phyloP scores from a whole-genome alignment of 1,140 invertebrate genomes.

The Carposina sasakii region DNA sequence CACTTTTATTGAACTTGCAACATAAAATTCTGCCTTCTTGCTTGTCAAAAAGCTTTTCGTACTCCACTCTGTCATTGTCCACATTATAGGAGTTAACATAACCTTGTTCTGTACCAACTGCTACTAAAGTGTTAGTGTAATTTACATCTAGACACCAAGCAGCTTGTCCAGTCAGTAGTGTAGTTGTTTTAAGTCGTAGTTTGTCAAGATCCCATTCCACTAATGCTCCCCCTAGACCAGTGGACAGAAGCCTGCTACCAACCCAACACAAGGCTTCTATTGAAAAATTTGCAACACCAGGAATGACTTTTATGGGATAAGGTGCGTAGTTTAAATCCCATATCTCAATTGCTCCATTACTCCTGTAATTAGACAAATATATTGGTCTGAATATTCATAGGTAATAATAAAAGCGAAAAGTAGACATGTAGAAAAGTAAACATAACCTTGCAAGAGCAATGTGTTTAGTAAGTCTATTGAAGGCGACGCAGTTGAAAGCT shows the following conservation, averaged over 20 bases:
- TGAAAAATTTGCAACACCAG: constrained; percentile 72
- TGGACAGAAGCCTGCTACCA: constrained; percentile 81
- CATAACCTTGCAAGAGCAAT: constrained; percentile 85
- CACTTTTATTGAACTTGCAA: constrained; percentile 86
- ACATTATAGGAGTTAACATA: constrained; percentile 90
- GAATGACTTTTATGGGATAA: constrained; percentile 79
- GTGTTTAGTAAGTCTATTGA: constrained; percentile 75
- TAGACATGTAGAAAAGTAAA: constrained; percentile 20
- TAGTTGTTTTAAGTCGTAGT: constrained; percentile 72
- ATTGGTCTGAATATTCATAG: constrained; percentile 7
- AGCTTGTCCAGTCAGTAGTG: constrained; percentile 82
- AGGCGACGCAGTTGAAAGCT: constrained; percentile 81
- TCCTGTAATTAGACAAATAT: constrained; percentile 69
- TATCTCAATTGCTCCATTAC: constrained; percentile 86
- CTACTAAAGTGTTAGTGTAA: constrained; percentile 76
- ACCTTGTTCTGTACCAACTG: constrained; percentile 92
- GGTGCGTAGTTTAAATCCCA: constrained; percentile 85
- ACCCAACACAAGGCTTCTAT: constrained; percentile 89
- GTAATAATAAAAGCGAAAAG: constrained; percentile 6
- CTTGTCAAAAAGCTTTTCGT: constrained; percentile 87
- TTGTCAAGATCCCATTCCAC: constrained; percentile 84
- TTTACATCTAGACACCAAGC: constrained; percentile 90
- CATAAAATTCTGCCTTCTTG: constrained; percentile 91
- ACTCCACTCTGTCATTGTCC: constrained; percentile 78
- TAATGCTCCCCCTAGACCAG: constrained; percentile 83